These are phyloP conservation scores for Nephila pilipes DNA, from an alignment of 1,140 invertebrate genomes.

Conservation along the genomic window DNA sequence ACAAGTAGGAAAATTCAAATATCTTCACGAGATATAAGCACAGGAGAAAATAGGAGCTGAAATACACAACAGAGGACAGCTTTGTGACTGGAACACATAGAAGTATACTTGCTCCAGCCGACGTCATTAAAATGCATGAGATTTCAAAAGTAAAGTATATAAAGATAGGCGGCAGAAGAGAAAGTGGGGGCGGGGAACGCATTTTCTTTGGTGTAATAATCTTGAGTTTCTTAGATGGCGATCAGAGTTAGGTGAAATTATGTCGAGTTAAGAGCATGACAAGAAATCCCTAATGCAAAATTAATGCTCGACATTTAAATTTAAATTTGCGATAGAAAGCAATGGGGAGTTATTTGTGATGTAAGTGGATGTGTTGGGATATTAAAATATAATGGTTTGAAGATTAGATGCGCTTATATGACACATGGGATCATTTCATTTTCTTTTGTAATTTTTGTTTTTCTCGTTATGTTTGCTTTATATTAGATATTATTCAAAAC, in stretches of 20 bases:
- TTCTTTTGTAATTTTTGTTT: too few species aligned
- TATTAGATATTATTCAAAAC: too few species aligned
- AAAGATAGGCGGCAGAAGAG: slow-evolving; percentile 40
- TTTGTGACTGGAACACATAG: slow-evolving; percentile 8
- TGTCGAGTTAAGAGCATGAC: slow-evolving; percentile 33
- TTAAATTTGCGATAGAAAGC: background rate
- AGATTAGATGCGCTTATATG: background rate
- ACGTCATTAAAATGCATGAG: slow-evolving; percentile 70
- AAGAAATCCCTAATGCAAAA: slow-evolving; percentile 14
- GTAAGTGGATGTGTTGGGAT: too few species aligned
- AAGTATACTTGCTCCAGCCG: background rate
- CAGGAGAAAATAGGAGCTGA: background rate
- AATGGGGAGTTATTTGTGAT: too few species aligned
- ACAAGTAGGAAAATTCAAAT: slow-evolving; percentile 52
- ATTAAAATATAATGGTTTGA: background rate
- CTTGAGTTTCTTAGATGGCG: background rate
- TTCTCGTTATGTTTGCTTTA: too few species aligned
- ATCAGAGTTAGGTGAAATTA: background rate
- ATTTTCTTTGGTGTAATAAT: slow-evolving; percentile 22
- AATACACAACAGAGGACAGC: slow-evolving; percentile 54
- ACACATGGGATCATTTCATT: too few species aligned
- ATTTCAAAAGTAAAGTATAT: slow-evolving; percentile 68
- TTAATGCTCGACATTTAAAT: background rate
- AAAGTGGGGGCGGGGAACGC: background rate
- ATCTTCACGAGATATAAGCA: background rate